Evolutionary conservation across 2,888 invertebrate genomes (phyloP).

Genomic region (Spicauda simplicius): DNA sequence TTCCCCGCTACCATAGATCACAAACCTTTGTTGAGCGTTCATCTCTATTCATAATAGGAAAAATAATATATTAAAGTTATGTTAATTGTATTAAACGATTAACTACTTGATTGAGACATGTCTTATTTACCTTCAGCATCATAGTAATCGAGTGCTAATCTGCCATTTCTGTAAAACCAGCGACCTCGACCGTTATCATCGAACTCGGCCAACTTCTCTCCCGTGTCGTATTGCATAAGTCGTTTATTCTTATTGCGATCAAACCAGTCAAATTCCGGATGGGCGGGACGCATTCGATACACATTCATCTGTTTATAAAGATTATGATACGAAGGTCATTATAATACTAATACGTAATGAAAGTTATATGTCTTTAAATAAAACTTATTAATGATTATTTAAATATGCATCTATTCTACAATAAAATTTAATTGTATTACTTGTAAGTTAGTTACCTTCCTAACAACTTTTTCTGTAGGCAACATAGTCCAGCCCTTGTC

Average conservation of each 20-base stretch:
- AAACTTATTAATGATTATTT: too few relatives aligned
- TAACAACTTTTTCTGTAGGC: slow-evolving; percentile 76
- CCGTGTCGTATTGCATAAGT: slow-evolving; percentile 63
- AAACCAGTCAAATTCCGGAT: slow-evolving; percentile 78
- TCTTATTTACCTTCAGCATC: slow-evolving; percentile 66
- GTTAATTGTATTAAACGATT: too few relatives aligned
- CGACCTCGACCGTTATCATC: slow-evolving; percentile 68
- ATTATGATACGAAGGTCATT: not conserved
- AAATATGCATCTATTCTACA: too few relatives aligned
- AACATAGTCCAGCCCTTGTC: slow-evolving; percentile 77
- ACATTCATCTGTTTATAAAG: slow-evolving; percentile 65
- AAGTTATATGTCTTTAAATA: too few relatives aligned
- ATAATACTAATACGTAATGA: not conserved
- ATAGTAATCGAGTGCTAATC: slow-evolving; percentile 72
- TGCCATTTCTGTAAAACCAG: slow-evolving; percentile 71
- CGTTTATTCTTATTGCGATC: slow-evolving; percentile 68
- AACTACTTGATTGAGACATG: too few relatives aligned
- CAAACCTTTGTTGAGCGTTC: slow-evolving; percentile 71
- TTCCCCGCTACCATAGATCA: slow-evolving; percentile 72
- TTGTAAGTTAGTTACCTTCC: slow-evolving; percentile 57
- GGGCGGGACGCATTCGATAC: slow-evolving; percentile 75
- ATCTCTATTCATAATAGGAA: slow-evolving; percentile 54
- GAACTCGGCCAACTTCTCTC: slow-evolving; percentile 71
- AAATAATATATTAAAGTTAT: not conserved
- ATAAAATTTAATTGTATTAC: too few relatives aligned